Evolutionary conservation across 2,797 vertebrate species (phyloP).

Genomic region (Lepilemur ruficaudatus): DNA sequence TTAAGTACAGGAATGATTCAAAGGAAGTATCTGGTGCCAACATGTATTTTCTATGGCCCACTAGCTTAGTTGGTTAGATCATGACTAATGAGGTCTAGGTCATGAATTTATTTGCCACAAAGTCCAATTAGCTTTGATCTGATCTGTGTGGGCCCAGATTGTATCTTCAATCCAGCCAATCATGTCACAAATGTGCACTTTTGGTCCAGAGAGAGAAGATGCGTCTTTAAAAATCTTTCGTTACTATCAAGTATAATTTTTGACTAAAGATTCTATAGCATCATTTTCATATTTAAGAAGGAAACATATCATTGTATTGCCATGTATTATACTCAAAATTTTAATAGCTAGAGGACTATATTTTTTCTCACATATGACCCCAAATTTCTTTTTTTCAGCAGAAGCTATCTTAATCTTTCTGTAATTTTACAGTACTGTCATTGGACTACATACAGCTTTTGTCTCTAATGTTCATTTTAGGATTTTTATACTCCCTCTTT

Average conservation of each 20-base stretch:
- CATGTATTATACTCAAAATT: conserved; percentile 21
- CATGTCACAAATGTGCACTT: not conserved
- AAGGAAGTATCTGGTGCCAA: not conserved
- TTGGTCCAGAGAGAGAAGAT: conserved; percentile 2
- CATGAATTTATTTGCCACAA: conserved; percentile 33
- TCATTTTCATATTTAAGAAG: conserved; percentile 36
- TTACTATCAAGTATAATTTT: conserved; percentile 17
- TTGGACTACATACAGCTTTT: conserved; percentile 12
- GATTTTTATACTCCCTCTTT: not conserved
- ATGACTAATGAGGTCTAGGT: conserved; percentile 50
- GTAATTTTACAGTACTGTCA: conserved; percentile 1
- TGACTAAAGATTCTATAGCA: not conserved
- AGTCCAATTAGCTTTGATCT: conserved; percentile 50
- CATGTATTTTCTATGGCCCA: not conserved
- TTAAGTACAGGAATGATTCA: conserved; percentile 19
- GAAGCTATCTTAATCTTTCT: not conserved
- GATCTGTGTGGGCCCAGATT: not conserved
- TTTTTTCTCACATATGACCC: conserved; percentile 1
- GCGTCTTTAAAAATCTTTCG: not conserved
- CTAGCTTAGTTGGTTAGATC: conserved; percentile 18
- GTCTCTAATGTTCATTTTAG: not conserved
- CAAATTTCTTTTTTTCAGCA: not conserved
- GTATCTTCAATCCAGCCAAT: not conserved
- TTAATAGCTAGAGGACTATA: not conserved
- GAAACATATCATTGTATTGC: not conserved